Conservation (phyloP, 2,797 vertebrate species). For the Siniperca scherzeri region DNA sequence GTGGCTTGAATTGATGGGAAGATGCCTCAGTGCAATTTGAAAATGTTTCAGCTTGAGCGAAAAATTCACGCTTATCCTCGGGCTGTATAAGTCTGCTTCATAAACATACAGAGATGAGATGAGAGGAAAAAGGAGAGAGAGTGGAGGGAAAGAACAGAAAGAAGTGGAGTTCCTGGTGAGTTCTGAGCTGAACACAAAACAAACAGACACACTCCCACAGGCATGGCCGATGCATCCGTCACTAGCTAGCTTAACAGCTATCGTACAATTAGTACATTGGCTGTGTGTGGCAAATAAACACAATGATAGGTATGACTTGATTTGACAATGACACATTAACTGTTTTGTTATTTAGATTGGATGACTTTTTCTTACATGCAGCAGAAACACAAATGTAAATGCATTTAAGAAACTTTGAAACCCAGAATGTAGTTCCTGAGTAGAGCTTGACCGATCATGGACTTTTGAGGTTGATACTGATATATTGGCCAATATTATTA, state of each 20-base stretch:
- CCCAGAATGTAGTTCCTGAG: background rate
- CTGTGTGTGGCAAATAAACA: background rate
- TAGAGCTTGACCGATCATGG: background rate
- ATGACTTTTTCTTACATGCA: background rate
- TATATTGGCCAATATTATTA: background rate
- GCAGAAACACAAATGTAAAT: background rate
- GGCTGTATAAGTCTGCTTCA: background rate
- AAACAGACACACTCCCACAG: background rate
- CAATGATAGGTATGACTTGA: background rate
- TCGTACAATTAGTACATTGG: background rate
- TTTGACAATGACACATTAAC: background rate
- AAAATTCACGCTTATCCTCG: background rate
- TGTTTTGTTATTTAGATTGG: background rate
- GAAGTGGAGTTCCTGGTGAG: too few species aligned
- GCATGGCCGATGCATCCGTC: background rate
- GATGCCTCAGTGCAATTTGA: background rate
- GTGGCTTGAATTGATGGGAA: background rate
- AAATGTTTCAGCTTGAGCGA: too few species aligned
- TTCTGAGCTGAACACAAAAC: too few species aligned
- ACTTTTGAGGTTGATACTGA: slow-evolving; percentile 1
- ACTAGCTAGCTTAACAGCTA: too few species aligned
- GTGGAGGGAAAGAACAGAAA: background rate
- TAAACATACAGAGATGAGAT: background rate
- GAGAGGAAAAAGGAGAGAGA: background rate
- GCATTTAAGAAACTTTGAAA: background rate